Base-by-base conservation (phyloP, 2,888 invertebrate species). In the Proisotoma minuta region DNA sequence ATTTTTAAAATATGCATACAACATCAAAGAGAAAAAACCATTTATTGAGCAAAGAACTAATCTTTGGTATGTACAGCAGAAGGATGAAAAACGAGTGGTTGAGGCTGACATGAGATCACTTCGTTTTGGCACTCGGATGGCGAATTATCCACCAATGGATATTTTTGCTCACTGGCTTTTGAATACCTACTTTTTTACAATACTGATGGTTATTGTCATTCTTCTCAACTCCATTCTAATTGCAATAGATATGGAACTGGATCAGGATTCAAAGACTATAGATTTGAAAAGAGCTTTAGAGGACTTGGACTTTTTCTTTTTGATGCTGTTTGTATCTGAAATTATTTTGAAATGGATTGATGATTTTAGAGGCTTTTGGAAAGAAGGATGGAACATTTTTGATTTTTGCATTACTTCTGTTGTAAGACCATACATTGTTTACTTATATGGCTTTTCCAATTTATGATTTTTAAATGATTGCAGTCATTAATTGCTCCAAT, bases 111-210 rank as follows among this genome's bases (percentile, higher is more conserved):
- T 68, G 12, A 57, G 72, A 22, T 69, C 63, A 8, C 53, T 66
- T 22, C 59, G 34, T 34, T 72, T 72, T 24, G 40, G 65, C 23
- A 66, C 70, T 0, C 24, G 68, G 29, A 69, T 63, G 50, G 62
- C 72, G 10, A 28, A 39, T 2, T 69, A 63, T 65, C 72, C 72
- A 1, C 69, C 70, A 5, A 15, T 70, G 2, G 57, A 52, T 10
- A 69, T 72, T 47, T 72, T 67, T 64, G 69, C 72, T 5, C 69
- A 69, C 52, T 72, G 72, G 72, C n/a, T 72, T 3, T 57, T 69
- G 20, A 48, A 62, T 12, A 70, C 70, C 0, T 40, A 57, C 1
- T 24, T 60, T 3, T 72, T 68, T 34, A 52, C 64, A 5, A 47
- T 49, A 1, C 29, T 69, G 3, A 72, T 72, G 70, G 66, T 72